Conservation (phyloP, 23 tunicate species). For the Diplosoma virens region DNA sequence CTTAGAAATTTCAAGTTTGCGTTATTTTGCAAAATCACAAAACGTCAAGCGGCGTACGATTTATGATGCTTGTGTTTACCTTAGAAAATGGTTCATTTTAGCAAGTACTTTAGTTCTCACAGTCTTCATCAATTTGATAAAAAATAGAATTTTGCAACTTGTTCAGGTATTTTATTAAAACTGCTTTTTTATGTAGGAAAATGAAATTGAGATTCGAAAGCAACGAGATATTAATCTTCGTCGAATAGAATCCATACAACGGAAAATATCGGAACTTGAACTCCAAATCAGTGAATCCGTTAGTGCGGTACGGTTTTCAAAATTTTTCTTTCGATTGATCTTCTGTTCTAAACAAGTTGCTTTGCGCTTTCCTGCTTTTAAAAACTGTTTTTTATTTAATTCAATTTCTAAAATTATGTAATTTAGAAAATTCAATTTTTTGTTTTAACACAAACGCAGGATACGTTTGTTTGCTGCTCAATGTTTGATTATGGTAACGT, state of each 20-base stretch:
- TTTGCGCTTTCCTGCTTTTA: no score
- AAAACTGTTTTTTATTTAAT: no score
- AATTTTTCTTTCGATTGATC: no score
- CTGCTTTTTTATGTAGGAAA: conserved; percentile 32
- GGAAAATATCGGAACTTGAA: conserved; percentile 58
- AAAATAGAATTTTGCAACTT: not conserved
- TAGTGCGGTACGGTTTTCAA: conserved; percentile 86
- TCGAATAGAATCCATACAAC: conserved; percentile 61
- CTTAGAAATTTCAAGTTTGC: no score
- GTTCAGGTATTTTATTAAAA: not conserved
- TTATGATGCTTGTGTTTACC: not conserved
- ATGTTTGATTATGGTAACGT: no score
- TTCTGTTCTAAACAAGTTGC: no score
- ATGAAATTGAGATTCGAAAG: conserved; percentile 59
- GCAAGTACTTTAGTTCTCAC: not conserved
- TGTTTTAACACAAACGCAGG: no score
- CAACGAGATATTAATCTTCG: conserved; percentile 45
- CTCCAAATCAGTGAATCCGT: conserved; percentile 70
- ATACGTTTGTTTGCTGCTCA: no score
- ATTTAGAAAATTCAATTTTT: no score
- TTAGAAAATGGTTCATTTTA: not conserved
- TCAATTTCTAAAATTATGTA: no score
- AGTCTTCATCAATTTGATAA: not conserved
- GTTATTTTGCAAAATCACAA: no score
- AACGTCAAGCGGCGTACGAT: no score